A percentile compares a stretch with the other conserved stretches of the same genome.
phyloP scores from a whole-genome alignment of 2,113 vertebrate genomes.

The Gavia stellata region DNA sequence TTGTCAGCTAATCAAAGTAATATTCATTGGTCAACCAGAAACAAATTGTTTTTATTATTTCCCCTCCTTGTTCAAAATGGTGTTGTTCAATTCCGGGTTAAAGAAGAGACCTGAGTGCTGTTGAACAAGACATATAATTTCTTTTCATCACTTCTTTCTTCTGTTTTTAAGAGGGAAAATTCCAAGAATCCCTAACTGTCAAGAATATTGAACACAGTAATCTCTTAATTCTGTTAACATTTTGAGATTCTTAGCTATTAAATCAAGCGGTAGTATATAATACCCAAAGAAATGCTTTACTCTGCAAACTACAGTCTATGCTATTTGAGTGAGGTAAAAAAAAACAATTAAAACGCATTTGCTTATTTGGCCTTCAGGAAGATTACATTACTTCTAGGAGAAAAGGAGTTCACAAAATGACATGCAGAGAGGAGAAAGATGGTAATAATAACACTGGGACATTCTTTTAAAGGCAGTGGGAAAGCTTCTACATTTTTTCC shows the following conservation, averaged over 20 bases:
- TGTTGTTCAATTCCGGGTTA: background rate
- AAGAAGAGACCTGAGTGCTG: background rate
- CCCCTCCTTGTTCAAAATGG: background rate
- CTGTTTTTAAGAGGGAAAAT: background rate
- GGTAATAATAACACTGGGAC: background rate
- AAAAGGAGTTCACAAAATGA: background rate
- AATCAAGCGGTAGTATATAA: accelerated
- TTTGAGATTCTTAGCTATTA: background rate
- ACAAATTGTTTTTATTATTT: background rate
- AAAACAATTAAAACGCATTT: background rate
- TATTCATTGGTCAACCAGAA: background rate
- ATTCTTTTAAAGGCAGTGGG: background rate
- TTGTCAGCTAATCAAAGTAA: background rate
- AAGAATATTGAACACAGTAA: background rate
- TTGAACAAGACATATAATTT: background rate
- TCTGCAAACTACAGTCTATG: background rate
- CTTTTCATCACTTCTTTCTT: background rate
- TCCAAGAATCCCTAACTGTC: background rate
- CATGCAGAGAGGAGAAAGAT: background rate
- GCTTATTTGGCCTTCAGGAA: background rate
- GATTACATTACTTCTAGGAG: background rate
- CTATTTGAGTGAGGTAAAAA: background rate
- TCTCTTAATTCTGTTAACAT: background rate
- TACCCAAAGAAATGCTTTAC: background rate
- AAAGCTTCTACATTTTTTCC: background rate